Base-by-base conservation (phyloP, 2,888 invertebrate species). In the Diaphora mendica region DNA sequence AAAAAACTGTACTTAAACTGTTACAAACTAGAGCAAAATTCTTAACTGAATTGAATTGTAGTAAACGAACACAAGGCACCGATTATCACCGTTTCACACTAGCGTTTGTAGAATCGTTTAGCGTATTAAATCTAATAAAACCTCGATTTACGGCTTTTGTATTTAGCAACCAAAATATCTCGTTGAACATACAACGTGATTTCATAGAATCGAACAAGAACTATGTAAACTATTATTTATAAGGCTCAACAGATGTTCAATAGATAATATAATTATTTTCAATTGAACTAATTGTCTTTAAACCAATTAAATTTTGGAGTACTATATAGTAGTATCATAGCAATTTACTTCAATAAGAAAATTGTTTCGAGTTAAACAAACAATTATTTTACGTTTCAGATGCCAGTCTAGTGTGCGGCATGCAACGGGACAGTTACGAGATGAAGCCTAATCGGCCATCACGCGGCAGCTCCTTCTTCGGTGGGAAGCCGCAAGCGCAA, bases 351-450 rank as follows among this genome's bases (percentile, higher is more conserved):
- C 84, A 90, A 92, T 91, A 74, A 88, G 86, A 89, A 89, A 92
- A 93, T 91, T 90, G 91, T 79, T 74, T 72, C 76, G 80, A 77
- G 59, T 80, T 80, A 80, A 84, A 85, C 86, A 85, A 81, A 78
- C 74, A 71, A 79, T 80, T 77, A 85, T 85, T 84, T 88, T 68
- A 87, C 72, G 83, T 95, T 94, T 71, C 95, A 95, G 95, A 95
- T 95, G 92, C 88, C 91, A 92, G 89, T 97, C 85, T 76, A 89
- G 90, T 76, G 85, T 84, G 85, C 89, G 86, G 83, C 86, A 95
- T 95, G 95, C 90, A 93, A 81, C 91, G 91, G 74, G 94, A 95
- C 88, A 93, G 89, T 85, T 95, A 94, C 92, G 96, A 96, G 89
- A 95, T 96, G 95, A 93, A 92, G 84, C 83, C 89, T 67, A 92